Evolutionary conservation across 2,797 vertebrate species (phyloP).

Genomic region (Chrosomus eos): DNA sequence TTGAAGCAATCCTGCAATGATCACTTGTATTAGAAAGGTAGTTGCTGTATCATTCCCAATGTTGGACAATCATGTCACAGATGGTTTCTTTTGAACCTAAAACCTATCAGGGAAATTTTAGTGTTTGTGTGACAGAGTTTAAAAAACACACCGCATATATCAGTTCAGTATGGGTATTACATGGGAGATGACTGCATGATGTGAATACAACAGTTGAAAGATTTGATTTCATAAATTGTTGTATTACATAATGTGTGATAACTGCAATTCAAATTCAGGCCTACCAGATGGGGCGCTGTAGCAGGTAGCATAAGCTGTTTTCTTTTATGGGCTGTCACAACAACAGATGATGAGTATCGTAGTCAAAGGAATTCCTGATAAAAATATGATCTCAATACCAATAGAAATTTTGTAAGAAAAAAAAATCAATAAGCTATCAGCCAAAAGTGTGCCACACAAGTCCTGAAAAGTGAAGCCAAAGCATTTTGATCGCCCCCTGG

Average conservation of each 20-base stretch:
- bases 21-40: conserved; percentile 35
- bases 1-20: conserved; percentile 38
- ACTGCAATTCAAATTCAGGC: neutral
- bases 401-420: neutral
- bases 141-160: conserved; percentile 17
- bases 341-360: neutral
- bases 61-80: conserved; percentile 75
- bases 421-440: neutral
- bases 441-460: neutral
- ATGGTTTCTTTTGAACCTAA: conserved; percentile 73
- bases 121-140: conserved; percentile 26
- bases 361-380: neutral
- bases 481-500: neutral
- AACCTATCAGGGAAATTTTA: conserved; percentile 49
- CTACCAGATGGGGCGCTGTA: neutral
- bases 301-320: neutral
- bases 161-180: conserved; percentile 6
- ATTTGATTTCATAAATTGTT: neutral
- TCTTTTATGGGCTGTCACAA: neutral
- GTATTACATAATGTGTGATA: neutral
- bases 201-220: neutral
- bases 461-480: neutral
- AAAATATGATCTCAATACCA: neutral
- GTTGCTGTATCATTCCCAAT: conserved; percentile 67
- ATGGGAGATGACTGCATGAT: neutral